These are phyloP conservation scores for Telmatherina bonti DNA, from an alignment of 2,797 vertebrate genomes.

Conservation along the genomic window DNA sequence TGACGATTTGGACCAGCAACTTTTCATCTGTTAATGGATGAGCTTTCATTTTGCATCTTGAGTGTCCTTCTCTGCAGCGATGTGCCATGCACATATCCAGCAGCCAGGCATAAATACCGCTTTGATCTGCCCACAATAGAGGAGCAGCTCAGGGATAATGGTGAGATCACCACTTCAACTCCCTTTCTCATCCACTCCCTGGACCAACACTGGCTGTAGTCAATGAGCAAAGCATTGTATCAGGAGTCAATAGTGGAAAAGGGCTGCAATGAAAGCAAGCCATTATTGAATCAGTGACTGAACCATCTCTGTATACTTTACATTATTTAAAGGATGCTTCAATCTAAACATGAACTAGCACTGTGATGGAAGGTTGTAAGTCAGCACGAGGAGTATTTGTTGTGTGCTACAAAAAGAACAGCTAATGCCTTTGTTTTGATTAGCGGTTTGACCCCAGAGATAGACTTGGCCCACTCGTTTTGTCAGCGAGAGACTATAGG, in stretches of 20 bases:
- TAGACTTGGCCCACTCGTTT: constrained; percentile 52
- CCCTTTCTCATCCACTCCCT: constrained; percentile 52
- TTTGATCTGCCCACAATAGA: constrained; percentile 73
- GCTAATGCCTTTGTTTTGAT: constrained; percentile 71
- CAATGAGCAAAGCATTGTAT: constrained; percentile 52
- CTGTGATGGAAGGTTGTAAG: constrained; percentile 38
- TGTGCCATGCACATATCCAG: constrained; percentile 37
- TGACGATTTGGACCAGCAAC: constrained; percentile 50
- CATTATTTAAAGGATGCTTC: constrained; percentile 38
- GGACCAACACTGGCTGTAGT: constrained; percentile 49
- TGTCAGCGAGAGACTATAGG: constrained; percentile 53
- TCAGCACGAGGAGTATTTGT: constrained; percentile 39
- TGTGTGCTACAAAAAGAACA: constrained; percentile 35
- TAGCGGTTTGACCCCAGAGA: constrained; percentile 70
- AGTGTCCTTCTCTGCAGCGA: constrained; percentile 37
- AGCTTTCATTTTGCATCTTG: constrained; percentile 45
- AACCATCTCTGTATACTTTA: constrained; percentile 57
- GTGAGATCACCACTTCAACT: constrained; percentile 62
- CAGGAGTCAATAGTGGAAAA: constrained; percentile 57
- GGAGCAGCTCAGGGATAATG: constrained; percentile 63
- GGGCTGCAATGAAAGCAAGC: constrained; percentile 57
- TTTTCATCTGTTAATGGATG: constrained; percentile 70
- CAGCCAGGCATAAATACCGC: constrained; percentile 54
- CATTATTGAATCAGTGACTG: constrained; percentile 47
- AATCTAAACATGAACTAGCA: constrained; percentile 19